Conservation (phyloP, 1,140 invertebrate species). For the Lordiphosa mommai region DNA sequence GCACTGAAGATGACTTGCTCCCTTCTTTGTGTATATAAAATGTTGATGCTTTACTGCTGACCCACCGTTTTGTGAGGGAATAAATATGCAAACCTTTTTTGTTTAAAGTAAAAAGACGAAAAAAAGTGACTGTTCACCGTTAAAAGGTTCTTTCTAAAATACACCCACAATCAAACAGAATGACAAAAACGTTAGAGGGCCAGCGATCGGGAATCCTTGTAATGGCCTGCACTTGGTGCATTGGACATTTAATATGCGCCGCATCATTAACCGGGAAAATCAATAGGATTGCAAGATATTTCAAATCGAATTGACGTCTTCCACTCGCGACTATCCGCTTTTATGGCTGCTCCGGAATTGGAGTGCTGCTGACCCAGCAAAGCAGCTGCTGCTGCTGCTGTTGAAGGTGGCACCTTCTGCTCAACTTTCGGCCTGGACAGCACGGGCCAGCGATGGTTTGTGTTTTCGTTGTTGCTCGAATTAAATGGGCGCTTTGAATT, state of each 20-base stretch:
- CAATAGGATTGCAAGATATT: constrained; percentile 68
- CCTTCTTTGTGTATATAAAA: no score
- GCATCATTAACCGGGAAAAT: constrained; percentile 70
- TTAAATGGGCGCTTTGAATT: constrained; percentile 77
- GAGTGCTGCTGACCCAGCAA: constrained; percentile 49
- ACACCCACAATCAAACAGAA: constrained; percentile 30
- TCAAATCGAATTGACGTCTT: constrained; percentile 56
- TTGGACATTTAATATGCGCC: constrained; percentile 57
- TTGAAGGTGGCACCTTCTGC: constrained; percentile 22
- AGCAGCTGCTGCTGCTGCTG: background rate
- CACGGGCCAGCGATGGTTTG: constrained; percentile 7
- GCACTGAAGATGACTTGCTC: constrained; percentile 40
- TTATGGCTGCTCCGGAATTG: constrained; percentile 54
- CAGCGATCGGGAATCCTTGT: background rate
- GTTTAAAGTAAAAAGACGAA: constrained; percentile 39
- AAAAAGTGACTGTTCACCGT: background rate
- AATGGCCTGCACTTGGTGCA: constrained; percentile 31
- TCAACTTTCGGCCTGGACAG: constrained; percentile 20
- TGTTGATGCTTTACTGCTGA: constrained; percentile 42
- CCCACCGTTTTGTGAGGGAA: constrained; percentile 75
- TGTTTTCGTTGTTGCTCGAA: constrained; percentile 48
- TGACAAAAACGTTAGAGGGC: constrained; percentile 26
- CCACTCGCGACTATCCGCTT: constrained; percentile 32
- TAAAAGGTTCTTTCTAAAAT: background rate
- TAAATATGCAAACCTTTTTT: constrained; percentile 76